Percentiles rank a stretch among this genome's conserved stretches.
These are phyloP conservation scores for Sarcophaga peregrina DNA, from an alignment of 1,140 invertebrate genomes.

Conservation along the genomic window DNA sequence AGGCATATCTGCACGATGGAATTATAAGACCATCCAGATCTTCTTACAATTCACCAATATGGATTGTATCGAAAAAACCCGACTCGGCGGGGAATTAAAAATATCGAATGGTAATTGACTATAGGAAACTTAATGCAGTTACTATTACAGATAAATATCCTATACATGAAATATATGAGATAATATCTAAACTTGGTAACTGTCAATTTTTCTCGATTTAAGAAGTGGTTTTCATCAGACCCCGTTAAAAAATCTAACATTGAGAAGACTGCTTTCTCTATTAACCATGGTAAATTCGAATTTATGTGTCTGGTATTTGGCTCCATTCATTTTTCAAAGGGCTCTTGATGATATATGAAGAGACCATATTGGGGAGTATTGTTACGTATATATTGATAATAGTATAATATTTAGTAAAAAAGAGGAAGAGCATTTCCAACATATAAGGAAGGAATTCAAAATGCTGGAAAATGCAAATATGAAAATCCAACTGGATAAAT, in stretches of 20 bases:
- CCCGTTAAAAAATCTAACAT: not conserved
- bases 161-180: too few species aligned
- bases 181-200: too few species aligned
- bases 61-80: too few species aligned
- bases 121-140: too few species aligned
- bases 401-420: slow-evolving; percentile 60
- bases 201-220: too few species aligned
- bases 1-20: too few species aligned
- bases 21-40: too few species aligned
- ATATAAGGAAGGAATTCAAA: slow-evolving; percentile 8
- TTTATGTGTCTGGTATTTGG: slow-evolving; percentile 64
- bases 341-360: slow-evolving; percentile 56
- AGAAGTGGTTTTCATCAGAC: slow-evolving; percentile 44
- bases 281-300: slow-evolving; percentile 55
- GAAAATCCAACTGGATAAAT: slow-evolving; percentile 53
- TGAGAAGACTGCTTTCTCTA: not conserved
- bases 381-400: slow-evolving; percentile 32
- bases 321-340: slow-evolving; percentile 66
- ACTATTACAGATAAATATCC: too few species aligned
- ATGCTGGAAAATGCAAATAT: slow-evolving; percentile 43
- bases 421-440: slow-evolving; percentile 52
- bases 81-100: not conserved
- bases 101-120: too few species aligned
- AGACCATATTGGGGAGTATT: slow-evolving; percentile 51
- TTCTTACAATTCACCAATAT: too few species aligned